phyloP scores from a whole-genome alignment of 2,888 invertebrate species.

The Corythucha ciliata region DNA sequence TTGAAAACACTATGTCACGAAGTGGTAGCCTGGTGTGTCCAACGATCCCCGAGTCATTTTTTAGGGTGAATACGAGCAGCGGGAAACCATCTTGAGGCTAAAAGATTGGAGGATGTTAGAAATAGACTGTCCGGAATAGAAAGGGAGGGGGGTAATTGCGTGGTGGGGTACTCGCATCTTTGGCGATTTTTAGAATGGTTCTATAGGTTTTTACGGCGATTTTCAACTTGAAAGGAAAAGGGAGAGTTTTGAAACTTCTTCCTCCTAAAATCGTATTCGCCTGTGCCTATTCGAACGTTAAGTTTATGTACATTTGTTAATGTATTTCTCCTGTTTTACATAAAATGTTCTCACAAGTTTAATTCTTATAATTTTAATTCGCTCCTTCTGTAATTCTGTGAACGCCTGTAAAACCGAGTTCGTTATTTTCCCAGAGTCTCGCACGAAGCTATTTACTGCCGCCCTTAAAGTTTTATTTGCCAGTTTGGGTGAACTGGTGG shows the following conservation, averaged over 20 bases:
- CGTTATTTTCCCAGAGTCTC: neutral
- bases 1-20: constrained; percentile 21
- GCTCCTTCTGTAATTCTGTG: constrained; percentile 5
- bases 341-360: constrained; percentile 5
- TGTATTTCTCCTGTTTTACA: neutral
- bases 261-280: neutral
- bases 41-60: constrained; percentile 6
- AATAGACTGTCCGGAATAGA: too few species aligned
- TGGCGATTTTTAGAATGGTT: constrained; percentile 13
- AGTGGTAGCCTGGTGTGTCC: constrained; percentile 16
- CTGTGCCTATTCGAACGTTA: neutral
- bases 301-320: neutral
- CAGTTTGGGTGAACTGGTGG: too few species aligned
- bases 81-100: constrained; percentile 28
- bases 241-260: neutral
- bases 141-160: too few species aligned
- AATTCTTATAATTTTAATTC: constrained; percentile 2
- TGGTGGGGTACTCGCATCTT: constrained; percentile 17
- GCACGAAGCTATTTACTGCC: neutral
- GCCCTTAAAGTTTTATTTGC: too few species aligned
- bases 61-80: constrained; percentile 14
- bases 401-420: neutral
- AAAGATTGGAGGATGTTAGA: neutral
- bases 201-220: constrained; percentile 6
- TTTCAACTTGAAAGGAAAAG: constrained; percentile 1